Evolutionary conservation across 2,797 vertebrate genomes (phyloP).

Genomic region (Eulemur rubriventer): DNA sequence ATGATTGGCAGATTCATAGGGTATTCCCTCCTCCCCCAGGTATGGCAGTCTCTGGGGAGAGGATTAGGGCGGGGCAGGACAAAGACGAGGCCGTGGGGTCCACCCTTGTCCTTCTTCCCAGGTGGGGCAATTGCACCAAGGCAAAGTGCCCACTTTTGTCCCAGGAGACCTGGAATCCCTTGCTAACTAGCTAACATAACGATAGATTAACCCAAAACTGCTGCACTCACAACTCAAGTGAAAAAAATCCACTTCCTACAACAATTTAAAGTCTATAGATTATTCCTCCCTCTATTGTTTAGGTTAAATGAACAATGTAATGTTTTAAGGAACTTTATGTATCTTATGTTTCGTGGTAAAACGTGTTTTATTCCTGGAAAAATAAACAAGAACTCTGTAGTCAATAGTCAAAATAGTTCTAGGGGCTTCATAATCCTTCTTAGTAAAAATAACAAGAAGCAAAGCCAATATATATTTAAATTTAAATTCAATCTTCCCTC

Average conservation of each 20-base stretch:
- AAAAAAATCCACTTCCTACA: not conserved
- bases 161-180: too few relatives aligned
- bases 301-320: not conserved
- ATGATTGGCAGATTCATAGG: too few relatives aligned
- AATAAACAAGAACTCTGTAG: not conserved
- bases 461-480: not conserved
- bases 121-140: too few relatives aligned
- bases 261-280: not conserved
- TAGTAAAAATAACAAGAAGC: slow-evolving; percentile 22
- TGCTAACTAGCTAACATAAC: not conserved
- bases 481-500: not conserved
- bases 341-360: not conserved
- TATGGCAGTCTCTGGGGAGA: too few relatives aligned
- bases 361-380: slow-evolving; percentile 3
- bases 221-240: not conserved
- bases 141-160: too few relatives aligned
- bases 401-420: not conserved
- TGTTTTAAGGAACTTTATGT: not conserved
- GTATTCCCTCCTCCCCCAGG: too few relatives aligned
- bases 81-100: too few relatives aligned
- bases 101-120: too few relatives aligned
- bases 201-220: not conserved
- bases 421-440: not conserved
- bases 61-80: too few relatives aligned
- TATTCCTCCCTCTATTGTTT: not conserved